Percentiles rank a stretch among this genome's conserved stretches.
phyloP scores from a whole-genome alignment of 2,113 vertebrate genomes.

The Cephalopterus ornatus region DNA sequence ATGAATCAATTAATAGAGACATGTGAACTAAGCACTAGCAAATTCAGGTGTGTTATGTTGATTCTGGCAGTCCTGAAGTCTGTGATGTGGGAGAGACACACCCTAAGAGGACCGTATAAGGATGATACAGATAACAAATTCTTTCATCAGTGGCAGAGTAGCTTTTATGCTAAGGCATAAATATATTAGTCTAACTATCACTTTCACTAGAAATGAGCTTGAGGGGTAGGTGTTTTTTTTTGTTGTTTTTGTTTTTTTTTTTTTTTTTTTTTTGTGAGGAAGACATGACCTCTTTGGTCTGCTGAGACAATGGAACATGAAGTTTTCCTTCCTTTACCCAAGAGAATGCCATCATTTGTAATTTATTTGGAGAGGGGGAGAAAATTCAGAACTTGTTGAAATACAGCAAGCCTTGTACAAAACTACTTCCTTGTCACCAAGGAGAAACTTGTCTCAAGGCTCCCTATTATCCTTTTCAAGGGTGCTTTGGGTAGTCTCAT shows the following conservation, averaged over 20 bases:
- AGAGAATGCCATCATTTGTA: neutral
- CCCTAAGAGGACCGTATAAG: neutral
- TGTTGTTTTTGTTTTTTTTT: neutral
- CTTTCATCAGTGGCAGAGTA: neutral
- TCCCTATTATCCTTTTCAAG: slow-evolving; percentile 10
- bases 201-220: neutral
- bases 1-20: neutral
- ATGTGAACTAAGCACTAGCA: neutral
- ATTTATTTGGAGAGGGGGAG: neutral
- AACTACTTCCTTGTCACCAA: neutral
- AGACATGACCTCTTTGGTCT: neutral
- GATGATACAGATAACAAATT: neutral
- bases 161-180: neutral
- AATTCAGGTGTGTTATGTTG: neutral
- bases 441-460: slow-evolving; percentile 5
- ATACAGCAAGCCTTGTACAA: neutral
- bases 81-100: slow-evolving; percentile 3
- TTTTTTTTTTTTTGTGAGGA: neutral
- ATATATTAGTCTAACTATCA: neutral
- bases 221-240: neutral
- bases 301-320: neutral
- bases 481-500: neutral
- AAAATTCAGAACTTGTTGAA: neutral
- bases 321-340: neutral
- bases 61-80: neutral